Percentiles rank a stretch among this genome's conserved stretches.
phyloP scores from a whole-genome alignment of 2,113 vertebrate species.

The Oryzias javanicus region DNA sequence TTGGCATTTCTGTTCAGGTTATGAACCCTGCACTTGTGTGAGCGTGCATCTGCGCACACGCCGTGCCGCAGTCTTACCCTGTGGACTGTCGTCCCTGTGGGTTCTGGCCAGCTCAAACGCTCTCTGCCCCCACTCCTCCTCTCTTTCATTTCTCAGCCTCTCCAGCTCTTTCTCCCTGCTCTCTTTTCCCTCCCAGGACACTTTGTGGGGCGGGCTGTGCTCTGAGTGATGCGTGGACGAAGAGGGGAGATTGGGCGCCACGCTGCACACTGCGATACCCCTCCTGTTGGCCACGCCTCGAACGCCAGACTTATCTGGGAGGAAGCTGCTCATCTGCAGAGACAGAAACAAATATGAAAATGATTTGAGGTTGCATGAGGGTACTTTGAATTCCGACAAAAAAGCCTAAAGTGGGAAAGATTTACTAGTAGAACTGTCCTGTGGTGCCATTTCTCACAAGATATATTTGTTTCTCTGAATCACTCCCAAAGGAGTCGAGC shows the following conservation, averaged over 20 bases:
- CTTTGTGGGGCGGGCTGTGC: conserved; percentile 87
- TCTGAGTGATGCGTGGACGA: conserved; percentile 82
- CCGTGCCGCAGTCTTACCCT: conserved; percentile 52
- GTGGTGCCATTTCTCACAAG: no score
- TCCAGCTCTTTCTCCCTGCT: conserved; percentile 67
- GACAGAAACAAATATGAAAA: background rate
- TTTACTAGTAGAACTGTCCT: no score
- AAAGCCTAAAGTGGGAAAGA: background rate
- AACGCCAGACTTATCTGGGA: conserved; percentile 83
- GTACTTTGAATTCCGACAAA: no score
- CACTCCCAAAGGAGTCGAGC: no score
- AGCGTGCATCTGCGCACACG: conserved; percentile 14
- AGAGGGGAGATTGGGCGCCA: conserved; percentile 88
- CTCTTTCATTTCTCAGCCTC: conserved; percentile 54
- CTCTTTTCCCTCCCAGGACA: conserved; percentile 84
- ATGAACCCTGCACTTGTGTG: conserved; percentile 7
- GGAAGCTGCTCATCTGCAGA: conserved; percentile 88
- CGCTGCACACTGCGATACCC: conserved; percentile 94
- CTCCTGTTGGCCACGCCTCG: conserved; percentile 78
- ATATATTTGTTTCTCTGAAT: no score
- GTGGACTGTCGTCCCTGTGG: conserved; percentile 56
- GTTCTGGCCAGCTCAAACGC: conserved; percentile 66
- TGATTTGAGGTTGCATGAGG: no score
- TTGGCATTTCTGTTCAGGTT: conserved; percentile 39
- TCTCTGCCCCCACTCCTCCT: conserved; percentile 70